Conservation (phyloP, 1,140 invertebrate species). For the Nephotettix cincticeps region DNA sequence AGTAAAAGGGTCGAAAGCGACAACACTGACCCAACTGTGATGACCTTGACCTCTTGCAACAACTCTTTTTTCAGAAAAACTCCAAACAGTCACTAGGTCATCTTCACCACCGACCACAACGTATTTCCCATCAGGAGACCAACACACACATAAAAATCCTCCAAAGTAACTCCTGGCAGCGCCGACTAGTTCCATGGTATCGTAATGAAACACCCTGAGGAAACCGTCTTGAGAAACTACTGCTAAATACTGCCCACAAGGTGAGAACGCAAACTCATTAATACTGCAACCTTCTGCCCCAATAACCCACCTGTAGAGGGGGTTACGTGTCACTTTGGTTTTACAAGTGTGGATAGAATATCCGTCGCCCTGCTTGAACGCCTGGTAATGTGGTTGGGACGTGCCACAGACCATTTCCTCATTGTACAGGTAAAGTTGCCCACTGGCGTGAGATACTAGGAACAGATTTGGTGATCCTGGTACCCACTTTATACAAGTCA, state of each 20-base stretch:
- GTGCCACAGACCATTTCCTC: constrained; percentile 89
- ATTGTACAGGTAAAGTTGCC: constrained; percentile 98
- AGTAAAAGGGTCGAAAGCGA: constrained; percentile 94
- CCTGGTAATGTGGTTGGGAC: constrained; percentile 84
- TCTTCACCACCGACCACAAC: constrained; percentile 98
- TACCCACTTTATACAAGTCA: constrained; percentile 98
- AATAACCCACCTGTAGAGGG: constrained; percentile 84
- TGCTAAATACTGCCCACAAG: constrained; percentile 88
- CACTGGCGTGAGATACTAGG: constrained; percentile 91
- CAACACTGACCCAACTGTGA: constrained; percentile 95
- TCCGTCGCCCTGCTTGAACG: constrained; percentile 93
- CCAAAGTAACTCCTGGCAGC: constrained; percentile 95
- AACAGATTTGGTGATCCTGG: constrained; percentile 92
- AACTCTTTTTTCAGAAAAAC: constrained; percentile 87
- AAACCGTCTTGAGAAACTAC: constrained; percentile 96
- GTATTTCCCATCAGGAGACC: constrained; percentile 96
- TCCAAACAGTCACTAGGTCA: constrained; percentile 98
- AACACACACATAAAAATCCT: constrained; percentile 92
- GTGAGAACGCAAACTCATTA: constrained; percentile 97
- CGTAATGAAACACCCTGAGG: constrained; percentile 94
- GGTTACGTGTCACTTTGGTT: constrained; percentile 94
- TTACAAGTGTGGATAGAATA: constrained; percentile 95
- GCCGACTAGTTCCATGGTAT: constrained; percentile 93
- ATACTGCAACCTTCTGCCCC: constrained; percentile 84
- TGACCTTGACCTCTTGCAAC: constrained; percentile 93